Evolutionary conservation across 2,888 invertebrate species (phyloP), one percentile per base, ranked within the genome.

Genomic region (Geophilus truncorum): DNA sequence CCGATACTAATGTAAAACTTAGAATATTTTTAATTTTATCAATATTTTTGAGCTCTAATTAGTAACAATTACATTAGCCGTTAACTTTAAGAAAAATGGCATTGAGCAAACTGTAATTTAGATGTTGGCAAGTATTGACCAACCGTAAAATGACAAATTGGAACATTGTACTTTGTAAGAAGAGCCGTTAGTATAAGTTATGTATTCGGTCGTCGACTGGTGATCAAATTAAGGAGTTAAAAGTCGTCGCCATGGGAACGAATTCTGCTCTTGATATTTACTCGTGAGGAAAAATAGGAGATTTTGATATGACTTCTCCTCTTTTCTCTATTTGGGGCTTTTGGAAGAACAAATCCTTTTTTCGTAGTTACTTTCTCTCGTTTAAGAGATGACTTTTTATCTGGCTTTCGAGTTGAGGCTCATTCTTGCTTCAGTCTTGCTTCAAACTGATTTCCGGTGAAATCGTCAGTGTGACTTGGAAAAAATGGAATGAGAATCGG

Each of bases 391-490:
- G 62, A 23, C 25, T 62, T 62, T 62, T 62, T 62, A 62, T 62
- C 62, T 62, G 15, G 23, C 2, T 57, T 57, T 12, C 21, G 2
- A 57, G 57, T 57, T 9, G n/a, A 57, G 18, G 57, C 62, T 62
- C 62, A 45, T 45, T 45, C 45, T 45, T 45, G 45, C 45, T 23
- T 25, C 25, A 62, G 0, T 62, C 62, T 62, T 23, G 57, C 62
- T 57, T 62, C 62, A 25, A 62, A 62, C 62, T 62, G 62, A 62
- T 62, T 62, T 62, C 62, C 62, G 62, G 62, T 62, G 62, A 62
- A 62, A 62, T 62, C 62, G 62, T 62, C 62, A 62, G 25, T 62
- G 62, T 25, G 62, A 62, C 7, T 62, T 25, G 62, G 25, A 25
- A 62, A 25, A 57, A 62, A 62, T 62, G 23, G 62, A 62, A 62